Percentiles rank a stretch among this genome's conserved stretches.
Conservation (phyloP, 2,113 vertebrate species). For the Esox niger region DNA sequence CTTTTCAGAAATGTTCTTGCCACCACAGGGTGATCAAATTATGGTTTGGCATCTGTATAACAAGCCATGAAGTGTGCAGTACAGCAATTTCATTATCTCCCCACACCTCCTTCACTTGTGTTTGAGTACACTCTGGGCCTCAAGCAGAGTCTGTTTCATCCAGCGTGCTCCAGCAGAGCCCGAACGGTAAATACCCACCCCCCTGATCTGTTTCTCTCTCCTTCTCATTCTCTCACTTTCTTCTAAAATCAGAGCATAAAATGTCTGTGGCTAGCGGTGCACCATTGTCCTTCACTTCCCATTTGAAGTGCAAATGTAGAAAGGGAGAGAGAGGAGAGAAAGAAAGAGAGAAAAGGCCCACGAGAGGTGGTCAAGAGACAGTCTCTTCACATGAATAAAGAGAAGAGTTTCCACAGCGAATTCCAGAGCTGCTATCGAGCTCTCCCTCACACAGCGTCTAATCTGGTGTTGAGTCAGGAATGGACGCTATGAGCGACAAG, state of each 20-base stretch:
- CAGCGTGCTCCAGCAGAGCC: not conserved
- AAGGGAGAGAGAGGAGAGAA: slow-evolving; percentile 10
- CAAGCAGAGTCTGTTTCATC: not conserved
- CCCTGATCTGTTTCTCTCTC: not conserved
- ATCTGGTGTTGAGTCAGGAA: too few relatives aligned
- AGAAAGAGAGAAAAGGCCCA: not conserved
- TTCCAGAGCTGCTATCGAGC: not conserved
- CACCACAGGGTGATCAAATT: too few relatives aligned
- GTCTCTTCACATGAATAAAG: not conserved
- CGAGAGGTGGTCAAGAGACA: not conserved
- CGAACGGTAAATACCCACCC: not conserved
- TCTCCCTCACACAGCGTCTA: too few relatives aligned
- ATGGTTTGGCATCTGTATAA: not conserved
- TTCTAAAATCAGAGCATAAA: slow-evolving; percentile 51
- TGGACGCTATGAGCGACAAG: too few relatives aligned
- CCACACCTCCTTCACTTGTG: not conserved
- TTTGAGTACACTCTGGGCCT: too few relatives aligned
- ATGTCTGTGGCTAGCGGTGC: slow-evolving; percentile 28
- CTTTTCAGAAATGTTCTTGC: too few relatives aligned
- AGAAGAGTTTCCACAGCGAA: not conserved
- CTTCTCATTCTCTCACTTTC: not conserved
- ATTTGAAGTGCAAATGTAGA: slow-evolving; percentile 37
- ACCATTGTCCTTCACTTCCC: slow-evolving; percentile 25
- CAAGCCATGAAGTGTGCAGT: slow-evolving; percentile 12
- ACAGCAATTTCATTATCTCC: not conserved